Evolutionary conservation across 2,888 invertebrate genomes (phyloP).

Genomic region (Zygothrica quintamaculata): DNA sequence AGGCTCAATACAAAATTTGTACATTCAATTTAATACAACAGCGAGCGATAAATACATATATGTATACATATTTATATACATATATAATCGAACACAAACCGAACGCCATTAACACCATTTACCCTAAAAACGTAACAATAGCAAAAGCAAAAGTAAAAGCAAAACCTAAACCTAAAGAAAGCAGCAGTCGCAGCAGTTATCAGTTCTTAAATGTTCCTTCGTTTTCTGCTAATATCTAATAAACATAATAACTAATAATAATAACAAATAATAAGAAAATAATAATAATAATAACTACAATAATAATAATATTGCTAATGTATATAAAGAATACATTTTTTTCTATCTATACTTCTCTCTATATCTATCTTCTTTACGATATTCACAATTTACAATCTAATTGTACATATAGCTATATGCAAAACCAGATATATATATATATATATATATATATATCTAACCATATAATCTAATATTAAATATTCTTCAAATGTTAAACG

Average conservation of each 20-base stretch:
- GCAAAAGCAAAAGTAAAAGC: constrained; percentile 22
- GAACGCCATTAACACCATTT: constrained; percentile 64
- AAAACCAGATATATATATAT: constrained; percentile 28
- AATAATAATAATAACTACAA: constrained; percentile 2
- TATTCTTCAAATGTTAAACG: constrained; percentile 53
- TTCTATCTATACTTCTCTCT: constrained; percentile 57
- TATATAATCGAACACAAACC: constrained; percentile 45
- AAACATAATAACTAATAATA: too few relatives aligned
- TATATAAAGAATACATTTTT: constrained; percentile 44
- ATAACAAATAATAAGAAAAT: constrained; percentile 27
- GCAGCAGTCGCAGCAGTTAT: constrained; percentile 39
- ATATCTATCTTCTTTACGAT: constrained; percentile 63
- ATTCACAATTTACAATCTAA: constrained; percentile 69
- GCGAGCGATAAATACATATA: constrained; percentile 56
- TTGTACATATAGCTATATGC: constrained; percentile 57
- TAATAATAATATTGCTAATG: constrained; percentile 39
- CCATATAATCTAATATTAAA: constrained; percentile 16
- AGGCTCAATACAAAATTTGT: constrained; percentile 36
- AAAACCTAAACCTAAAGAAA: constrained; percentile 34
- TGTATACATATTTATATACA: constrained; percentile 7
- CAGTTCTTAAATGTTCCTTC: constrained; percentile 78
- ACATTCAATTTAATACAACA: constrained; percentile 47
- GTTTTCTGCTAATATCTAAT: constrained; percentile 70
- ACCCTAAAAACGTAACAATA: constrained; percentile 4
- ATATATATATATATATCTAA: constrained; percentile 16